A percentile compares a stretch with the other conserved stretches of the same genome.
Conservation (phyloP, 2,797 vertebrate species). For the Dromococcyx pavoninus region DNA sequence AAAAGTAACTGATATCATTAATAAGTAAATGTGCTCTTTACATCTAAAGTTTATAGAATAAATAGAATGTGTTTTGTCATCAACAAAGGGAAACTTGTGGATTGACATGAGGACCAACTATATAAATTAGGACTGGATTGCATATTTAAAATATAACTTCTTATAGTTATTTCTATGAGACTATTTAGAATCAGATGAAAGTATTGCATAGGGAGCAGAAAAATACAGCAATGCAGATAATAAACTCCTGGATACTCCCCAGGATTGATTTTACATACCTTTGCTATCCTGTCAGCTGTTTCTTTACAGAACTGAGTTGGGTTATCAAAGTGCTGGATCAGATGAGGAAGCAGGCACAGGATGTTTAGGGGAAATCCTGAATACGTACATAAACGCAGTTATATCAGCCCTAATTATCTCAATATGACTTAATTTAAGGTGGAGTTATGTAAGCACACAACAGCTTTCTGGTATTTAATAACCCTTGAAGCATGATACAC, state of each 20-base stretch:
- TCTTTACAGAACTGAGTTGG: conserved; percentile 98
- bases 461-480: neutral
- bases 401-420: neutral
- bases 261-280: conserved; percentile 75
- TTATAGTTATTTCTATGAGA: neutral
- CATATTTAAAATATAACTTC: neutral
- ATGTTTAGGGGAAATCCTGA: conserved; percentile 98
- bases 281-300: conserved; percentile 96
- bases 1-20: neutral
- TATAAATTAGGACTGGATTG: neutral
- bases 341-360: conserved; percentile 96
- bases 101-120: neutral
- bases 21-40: neutral
- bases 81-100: neutral
- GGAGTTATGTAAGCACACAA: neutral
- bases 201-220: neutral
- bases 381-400: conserved; percentile 41
- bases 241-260: neutral
- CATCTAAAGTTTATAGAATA: neutral
- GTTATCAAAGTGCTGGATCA: conserved; percentile 99
- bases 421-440: neutral
- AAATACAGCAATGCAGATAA: neutral
- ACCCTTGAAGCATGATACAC: neutral
- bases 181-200: neutral
- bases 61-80: neutral